Evolutionary conservation across 2,113 vertebrate genomes (phyloP), one percentile per base, ranked within the genome.

Genomic region (Amazona vittata): DNA sequence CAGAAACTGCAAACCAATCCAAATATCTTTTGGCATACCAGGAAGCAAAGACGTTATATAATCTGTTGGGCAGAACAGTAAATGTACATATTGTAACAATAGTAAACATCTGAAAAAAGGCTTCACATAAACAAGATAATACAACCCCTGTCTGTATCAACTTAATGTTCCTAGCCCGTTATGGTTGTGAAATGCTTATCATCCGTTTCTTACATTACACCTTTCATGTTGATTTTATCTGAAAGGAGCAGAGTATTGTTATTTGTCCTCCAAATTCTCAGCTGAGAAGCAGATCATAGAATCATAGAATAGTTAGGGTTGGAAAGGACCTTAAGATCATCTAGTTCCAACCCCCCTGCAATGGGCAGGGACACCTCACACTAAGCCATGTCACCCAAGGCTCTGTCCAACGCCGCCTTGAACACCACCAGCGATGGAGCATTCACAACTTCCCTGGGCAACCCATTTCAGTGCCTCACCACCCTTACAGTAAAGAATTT

Each of bases 21-120:
- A 99, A 59, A 99, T 90, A 35, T 94, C 97, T 41, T 94, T 74
- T 24, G 80, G 96, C 95, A 98, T 90, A 8, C 29, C 53, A 4
- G 98, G 98, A 97, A 99, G 89, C 92, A 99, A 97, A n/a, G 98
- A 98, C 77, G 97, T 99, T 98, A 99, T 98, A 96, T 99, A 99
- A 97, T 99, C 99, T 99, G 94, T 97, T 83, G 89, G 53, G 83
- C 86, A 87, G 84, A 96, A 77, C 20, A 94, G 49, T 74, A 83
- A 85, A 95, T 14, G 33, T 60, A 93, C 37, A 79, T 26, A 62
- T 22, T 70, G 43, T 64, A 95, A 90, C 44, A 75, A 68, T 29
- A 88, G 28, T 37, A 88, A 91, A 85, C 25, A 44, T 41, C 12
- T 84, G 44, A 82, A 94, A 80, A 89, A 83, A 39, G 10, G 73